These are phyloP conservation scores for Calypte anna DNA, from an alignment of 2,113 vertebrate species.

Conservation along the genomic window DNA sequence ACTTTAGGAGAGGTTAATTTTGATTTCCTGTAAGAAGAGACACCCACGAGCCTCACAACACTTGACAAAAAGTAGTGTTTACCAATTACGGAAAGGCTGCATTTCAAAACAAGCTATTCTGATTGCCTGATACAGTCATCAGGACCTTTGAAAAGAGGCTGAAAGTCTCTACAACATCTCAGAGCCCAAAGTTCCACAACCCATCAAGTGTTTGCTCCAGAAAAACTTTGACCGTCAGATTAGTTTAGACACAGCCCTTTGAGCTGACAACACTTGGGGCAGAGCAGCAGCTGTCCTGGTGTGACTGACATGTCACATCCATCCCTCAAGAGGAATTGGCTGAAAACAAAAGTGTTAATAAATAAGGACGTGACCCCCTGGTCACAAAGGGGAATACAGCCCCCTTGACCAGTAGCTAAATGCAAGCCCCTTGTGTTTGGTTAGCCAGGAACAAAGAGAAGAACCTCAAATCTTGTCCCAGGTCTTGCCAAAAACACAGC, in stretches of 20 bases:
- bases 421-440: neutral
- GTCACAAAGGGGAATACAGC: neutral
- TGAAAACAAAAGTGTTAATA: constrained; percentile 22
- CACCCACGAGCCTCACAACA: constrained; percentile 29
- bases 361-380: neutral
- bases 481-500: neutral
- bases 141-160: constrained; percentile 43
- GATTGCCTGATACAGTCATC: neutral
- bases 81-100: neutral
- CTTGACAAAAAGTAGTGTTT: neutral
- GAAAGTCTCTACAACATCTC: neutral
- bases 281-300: neutral
- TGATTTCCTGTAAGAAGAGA: constrained; percentile 55
- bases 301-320: neutral
- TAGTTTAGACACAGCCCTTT: constrained; percentile 20
- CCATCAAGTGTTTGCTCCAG: neutral
- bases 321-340: neutral
- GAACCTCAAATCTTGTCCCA: neutral
- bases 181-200: constrained; percentile 36
- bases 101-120: neutral
- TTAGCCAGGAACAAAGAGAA: constrained; percentile 25
- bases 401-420: neutral
- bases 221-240: constrained; percentile 18
- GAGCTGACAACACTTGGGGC: neutral
- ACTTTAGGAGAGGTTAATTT: neutral